A percentile compares a stretch with the other conserved stretches of the same genome.
phyloP scores from a whole-genome alignment of 37 sponge, comb jelly and placozoan species.

The Spongia lamella region DNA sequence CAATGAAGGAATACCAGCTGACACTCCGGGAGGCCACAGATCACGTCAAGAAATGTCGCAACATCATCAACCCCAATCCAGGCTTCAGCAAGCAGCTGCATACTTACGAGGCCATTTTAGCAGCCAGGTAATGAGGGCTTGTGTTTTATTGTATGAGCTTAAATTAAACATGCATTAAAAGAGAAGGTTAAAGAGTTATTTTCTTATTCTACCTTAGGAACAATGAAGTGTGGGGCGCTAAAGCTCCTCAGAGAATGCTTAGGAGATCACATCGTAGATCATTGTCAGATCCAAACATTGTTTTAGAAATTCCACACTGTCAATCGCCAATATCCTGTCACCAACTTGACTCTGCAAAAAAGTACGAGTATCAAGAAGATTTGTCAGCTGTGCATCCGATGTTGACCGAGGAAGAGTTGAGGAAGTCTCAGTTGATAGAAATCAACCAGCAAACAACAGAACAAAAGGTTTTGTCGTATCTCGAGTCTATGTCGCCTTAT shows the following conservation, averaged over 20 bases:
- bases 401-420: neutral
- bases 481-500: neutral
- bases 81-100: constrained; percentile 84
- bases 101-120: constrained; percentile 91
- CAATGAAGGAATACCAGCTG: constrained; percentile 95
- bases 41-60: constrained; percentile 70
- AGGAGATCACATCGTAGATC: constrained; percentile 21
- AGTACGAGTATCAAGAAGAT: neutral
- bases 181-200: neutral
- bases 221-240: constrained; percentile 64
- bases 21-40: constrained; percentile 61
- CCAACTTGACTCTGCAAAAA: neutral
- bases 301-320: neutral
- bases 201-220: constrained; percentile 31
- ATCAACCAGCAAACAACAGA: neutral
- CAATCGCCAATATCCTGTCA: neutral
- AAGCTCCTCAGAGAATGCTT: constrained; percentile 43
- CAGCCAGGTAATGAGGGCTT: constrained; percentile 74
- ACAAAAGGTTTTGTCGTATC: neutral
- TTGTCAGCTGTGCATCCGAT: constrained; percentile 9
- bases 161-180: neutral
- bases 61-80: constrained; percentile 86
- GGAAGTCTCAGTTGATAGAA: neutral
- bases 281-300: constrained; percentile 67
- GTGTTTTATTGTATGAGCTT: too few relatives aligned